Base-by-base conservation (phyloP, 2,113 vertebrate species). In the Urocitellus parryii region DNA sequence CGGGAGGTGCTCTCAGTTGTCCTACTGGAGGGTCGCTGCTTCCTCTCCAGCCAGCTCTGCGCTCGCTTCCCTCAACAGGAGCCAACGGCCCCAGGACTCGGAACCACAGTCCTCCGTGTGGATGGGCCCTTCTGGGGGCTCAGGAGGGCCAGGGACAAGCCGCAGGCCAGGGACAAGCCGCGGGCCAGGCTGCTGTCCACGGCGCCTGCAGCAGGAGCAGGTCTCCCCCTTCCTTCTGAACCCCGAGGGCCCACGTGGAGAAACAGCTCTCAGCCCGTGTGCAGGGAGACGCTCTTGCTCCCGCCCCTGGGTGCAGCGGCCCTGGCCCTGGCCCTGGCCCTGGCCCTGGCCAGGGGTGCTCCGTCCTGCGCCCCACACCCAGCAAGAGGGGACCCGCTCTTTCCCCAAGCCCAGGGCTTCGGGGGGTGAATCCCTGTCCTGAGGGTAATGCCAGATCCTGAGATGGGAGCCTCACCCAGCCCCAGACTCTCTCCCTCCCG, bases 371-470 rank as follows among this genome's bases (percentile, higher is more conserved):
- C 79, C 76, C 34, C 13, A 24, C 0, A 4, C 48, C 51, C 29
- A 45, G 53, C 16, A 20, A 29, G 14, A 14, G 45, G 13, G 25
- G 61, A 45, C 39, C 42, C 12, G 12, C 48, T 25, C 61, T 70
- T 51, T 27, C 53, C 37, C 34, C 79, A 3, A 45, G 83, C 88
- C 0, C 18, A 78, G 84, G 32, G 24, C 87, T 32, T 72, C 48
- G 63, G 5, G 56, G 86, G 20, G 14, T 0, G 5, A 20, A 10
- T 11, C 0, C 1, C 5, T 1, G 6, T 51, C 84, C 2, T 0
- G 2, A 39, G 53, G 8, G 37, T 1, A 48, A 5, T 0, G 29
- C 72, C 42, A 25, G 72, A 58, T 9, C 56, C 86, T 48, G 12
- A 48, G 29, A 8, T 11, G 56, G n/a, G 83, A 53, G 32, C 45